Evolutionary conservation across 2,888 invertebrate species (phyloP).

Genomic region (Tupiocoris notatus): DNA sequence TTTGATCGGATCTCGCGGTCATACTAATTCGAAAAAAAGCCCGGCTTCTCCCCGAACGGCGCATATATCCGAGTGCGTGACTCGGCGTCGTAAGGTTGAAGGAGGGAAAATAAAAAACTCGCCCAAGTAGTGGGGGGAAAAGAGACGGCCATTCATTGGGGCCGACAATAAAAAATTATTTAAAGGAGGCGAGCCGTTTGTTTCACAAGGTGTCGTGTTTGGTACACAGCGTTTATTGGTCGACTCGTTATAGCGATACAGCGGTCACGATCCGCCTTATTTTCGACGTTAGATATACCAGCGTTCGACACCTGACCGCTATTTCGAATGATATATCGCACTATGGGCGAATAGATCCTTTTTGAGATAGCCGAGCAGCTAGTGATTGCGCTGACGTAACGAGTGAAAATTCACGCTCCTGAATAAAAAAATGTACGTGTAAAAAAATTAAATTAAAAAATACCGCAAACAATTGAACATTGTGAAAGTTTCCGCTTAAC

Average conservation of each 20-base stretch:
- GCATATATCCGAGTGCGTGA: slow-evolving; percentile 32
- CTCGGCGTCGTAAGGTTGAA: slow-evolving; percentile 29
- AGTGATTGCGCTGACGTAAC: no score
- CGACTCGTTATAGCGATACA: background rate
- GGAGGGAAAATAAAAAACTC: background rate
- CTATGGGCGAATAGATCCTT: no score
- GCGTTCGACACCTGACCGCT: no score
- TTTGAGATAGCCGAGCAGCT: no score
- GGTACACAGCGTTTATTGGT: slow-evolving; percentile 41
- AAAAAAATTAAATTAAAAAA: no score
- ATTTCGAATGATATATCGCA: no score
- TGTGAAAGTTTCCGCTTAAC: no score
- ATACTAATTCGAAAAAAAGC: slow-evolving; percentile 35
- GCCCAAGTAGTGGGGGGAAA: slow-evolving; percentile 8
- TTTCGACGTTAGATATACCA: no score
- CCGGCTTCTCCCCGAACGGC: background rate
- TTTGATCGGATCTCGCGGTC: slow-evolving; percentile 42
- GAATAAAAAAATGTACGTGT: no score
- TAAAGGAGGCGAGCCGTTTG: slow-evolving; percentile 28
- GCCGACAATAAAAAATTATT: slow-evolving; percentile 35
- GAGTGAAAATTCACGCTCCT: no score
- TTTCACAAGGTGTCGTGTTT: slow-evolving; percentile 40
- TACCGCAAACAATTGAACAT: no score
- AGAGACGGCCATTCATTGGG: slow-evolving; percentile 34
- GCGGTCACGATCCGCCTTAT: background rate